Percentiles rank a stretch among this genome's conserved stretches.
phyloP scores from a whole-genome alignment of 2,113 vertebrate genomes.

The Zapus hudsonius region DNA sequence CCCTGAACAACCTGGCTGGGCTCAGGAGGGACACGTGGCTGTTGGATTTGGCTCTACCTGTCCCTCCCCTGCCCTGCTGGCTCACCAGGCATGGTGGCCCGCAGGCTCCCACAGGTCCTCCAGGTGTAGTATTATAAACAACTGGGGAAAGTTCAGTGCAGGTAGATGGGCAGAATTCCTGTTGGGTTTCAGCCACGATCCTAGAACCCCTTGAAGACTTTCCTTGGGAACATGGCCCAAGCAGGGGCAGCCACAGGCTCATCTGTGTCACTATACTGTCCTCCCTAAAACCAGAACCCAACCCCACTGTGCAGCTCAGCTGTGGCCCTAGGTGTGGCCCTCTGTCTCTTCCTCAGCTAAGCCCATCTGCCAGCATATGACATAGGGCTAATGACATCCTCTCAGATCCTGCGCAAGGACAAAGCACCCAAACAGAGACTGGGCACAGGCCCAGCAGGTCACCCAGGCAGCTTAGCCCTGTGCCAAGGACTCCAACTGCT shows the following conservation, averaged over 20 bases:
- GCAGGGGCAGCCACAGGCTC: not conserved
- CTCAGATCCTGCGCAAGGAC: not conserved
- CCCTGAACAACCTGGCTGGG: not conserved
- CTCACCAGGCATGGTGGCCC: too few relatives aligned
- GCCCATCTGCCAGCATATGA: not conserved
- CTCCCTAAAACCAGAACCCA: not conserved
- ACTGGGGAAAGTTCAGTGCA: not conserved
- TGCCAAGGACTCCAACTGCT: not conserved
- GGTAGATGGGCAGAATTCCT: too few relatives aligned
- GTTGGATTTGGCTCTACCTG: not conserved
- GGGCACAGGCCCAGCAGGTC: not conserved
- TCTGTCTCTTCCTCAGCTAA: not conserved
- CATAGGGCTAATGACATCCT: fast-evolving
- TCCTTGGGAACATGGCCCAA: not conserved
- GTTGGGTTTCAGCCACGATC: fast-evolving
- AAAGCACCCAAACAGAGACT: fast-evolving
- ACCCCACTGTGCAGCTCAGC: not conserved
- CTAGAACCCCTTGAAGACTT: not conserved
- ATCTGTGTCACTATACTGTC: not conserved
- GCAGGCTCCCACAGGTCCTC: fast-evolving
- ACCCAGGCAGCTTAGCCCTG: not conserved
- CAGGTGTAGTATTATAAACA: fast-evolving
- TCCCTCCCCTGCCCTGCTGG: not conserved
- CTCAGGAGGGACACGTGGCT: not conserved
- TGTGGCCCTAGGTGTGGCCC: not conserved